Evolutionary conservation across 2,888 invertebrate species (phyloP).

Genomic region (Hypena proboscidalis): DNA sequence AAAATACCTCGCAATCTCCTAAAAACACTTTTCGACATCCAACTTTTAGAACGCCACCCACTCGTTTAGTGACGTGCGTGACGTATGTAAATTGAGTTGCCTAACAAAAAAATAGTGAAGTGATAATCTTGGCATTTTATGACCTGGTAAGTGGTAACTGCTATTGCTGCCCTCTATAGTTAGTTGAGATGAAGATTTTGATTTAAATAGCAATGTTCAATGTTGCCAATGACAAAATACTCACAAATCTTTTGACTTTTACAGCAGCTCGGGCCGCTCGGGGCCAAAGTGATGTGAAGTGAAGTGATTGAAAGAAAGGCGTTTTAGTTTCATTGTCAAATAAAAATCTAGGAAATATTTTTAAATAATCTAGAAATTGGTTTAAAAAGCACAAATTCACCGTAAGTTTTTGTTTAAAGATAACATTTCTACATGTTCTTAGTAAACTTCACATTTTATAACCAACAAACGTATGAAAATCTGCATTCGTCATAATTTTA

Average conservation of each 20-base stretch:
- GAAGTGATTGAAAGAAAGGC: not conserved
- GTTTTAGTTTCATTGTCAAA: not conserved
- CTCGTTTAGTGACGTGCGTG: too few relatives aligned
- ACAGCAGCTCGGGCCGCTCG: too few relatives aligned
- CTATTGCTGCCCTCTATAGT: too few relatives aligned
- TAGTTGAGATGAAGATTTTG: too few relatives aligned
- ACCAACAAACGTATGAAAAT: conserved; percentile 35
- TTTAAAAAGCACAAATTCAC: conserved; percentile 7
- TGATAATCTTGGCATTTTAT: too few relatives aligned
- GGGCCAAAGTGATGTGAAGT: too few relatives aligned
- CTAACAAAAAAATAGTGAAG: too few relatives aligned
- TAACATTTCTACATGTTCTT: not conserved
- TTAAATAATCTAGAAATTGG: not conserved
- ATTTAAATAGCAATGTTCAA: too few relatives aligned
- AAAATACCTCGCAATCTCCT: conserved; percentile 25
- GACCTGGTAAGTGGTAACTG: too few relatives aligned
- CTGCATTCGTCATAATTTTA: conserved; percentile 32
- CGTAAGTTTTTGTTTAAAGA: conserved; percentile 19
- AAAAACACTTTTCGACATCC: conserved; percentile 1
- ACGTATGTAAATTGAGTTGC: too few relatives aligned
- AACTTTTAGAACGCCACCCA: conserved; percentile 2
- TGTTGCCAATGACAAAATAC: too few relatives aligned
- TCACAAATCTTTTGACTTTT: too few relatives aligned
- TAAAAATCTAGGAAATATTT: not conserved
- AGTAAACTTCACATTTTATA: conserved; percentile 39